Evolutionary conservation across 2,888 invertebrate genomes (phyloP), one percentile per base, ranked within the genome.

Genomic region (Megamerina dolium): DNA sequence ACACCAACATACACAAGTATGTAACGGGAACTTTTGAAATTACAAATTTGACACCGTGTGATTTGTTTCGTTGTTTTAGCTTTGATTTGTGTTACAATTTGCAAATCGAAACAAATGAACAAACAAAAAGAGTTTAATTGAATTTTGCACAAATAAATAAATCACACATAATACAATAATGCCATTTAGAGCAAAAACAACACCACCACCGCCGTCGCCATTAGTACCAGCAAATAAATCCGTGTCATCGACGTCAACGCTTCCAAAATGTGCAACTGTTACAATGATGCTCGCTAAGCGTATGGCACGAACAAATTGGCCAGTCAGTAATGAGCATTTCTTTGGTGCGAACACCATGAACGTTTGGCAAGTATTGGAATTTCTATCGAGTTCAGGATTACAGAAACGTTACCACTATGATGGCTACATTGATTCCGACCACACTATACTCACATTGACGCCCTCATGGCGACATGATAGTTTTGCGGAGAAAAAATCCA

Each of bases 331-430:
- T 45, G 60, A 64, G 51, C 56, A 59, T 54, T 59, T 59, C 51
- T 60, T 61, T 59, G 52, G 61, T 57, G 48, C 63, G 54, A 66
- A 67, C 59, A 63, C 56, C 45, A 66, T 68, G 66, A 69, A 67
- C 47, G 63, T 70, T 27, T 70, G 70, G 70, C 70, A 70, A 41
- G 67, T 70, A 30, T 51, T 70, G 6, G 70, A 70, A 41, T 60
- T 63, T 35, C 58, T 70, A 3, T 64, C 69, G 50, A 56, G 60
- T 1, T 33, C 62, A 12, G 63, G 57, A 47, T 51, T 64, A 8
- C 59, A 66, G 3, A 66, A 64, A 39, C 58, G 58, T 8, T 66
- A 64, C 41, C 66, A 68, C 40, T 68, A 68, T 39, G 67, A 68
- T 23, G 68, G 68, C 27, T 68, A 60, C 36, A 59, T 51, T 35